phyloP scores from a whole-genome alignment of 2,888 invertebrate species.

The Polydesmus complanatus region DNA sequence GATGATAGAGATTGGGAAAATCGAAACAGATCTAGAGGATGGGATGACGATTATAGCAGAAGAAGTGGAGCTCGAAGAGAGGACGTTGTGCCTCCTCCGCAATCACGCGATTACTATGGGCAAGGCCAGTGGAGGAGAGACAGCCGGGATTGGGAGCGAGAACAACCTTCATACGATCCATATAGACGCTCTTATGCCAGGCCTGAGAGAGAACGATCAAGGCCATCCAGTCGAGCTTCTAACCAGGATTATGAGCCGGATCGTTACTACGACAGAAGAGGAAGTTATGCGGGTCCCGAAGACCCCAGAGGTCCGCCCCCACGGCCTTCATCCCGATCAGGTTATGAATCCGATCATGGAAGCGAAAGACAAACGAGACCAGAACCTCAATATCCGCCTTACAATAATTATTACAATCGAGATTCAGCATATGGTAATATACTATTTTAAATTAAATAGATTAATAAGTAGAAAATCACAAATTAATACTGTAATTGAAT shows the following conservation, averaged over 20 bases:
- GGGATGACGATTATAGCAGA: neutral
- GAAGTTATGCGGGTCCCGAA: conserved; percentile 12
- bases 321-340: conserved; percentile 19
- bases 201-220: conserved; percentile 20
- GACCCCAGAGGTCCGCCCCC: conserved; percentile 6
- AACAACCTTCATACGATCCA: conserved; percentile 11
- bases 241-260: conserved; percentile 17
- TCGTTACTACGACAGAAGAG: conserved; percentile 7
- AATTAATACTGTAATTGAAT: neutral
- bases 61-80: conserved; percentile 30
- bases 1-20: conserved; percentile 1
- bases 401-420: conserved; percentile 14
- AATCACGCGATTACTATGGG: neutral
- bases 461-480: neutral
- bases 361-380: neutral
- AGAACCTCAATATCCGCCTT: conserved; percentile 10
- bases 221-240: conserved; percentile 19
- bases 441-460: too few species aligned
- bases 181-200: conserved; percentile 12
- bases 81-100: conserved; percentile 1
- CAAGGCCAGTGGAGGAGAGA: neutral
- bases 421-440: conserved; percentile 18
- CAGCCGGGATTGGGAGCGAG: conserved; percentile 19
- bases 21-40: neutral
- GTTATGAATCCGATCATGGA: conserved; percentile 18